Evolutionary conservation across 1,140 invertebrate genomes (phyloP), one percentile per base, ranked within the genome.

Genomic region (Oreohelix idahoensis): DNA sequence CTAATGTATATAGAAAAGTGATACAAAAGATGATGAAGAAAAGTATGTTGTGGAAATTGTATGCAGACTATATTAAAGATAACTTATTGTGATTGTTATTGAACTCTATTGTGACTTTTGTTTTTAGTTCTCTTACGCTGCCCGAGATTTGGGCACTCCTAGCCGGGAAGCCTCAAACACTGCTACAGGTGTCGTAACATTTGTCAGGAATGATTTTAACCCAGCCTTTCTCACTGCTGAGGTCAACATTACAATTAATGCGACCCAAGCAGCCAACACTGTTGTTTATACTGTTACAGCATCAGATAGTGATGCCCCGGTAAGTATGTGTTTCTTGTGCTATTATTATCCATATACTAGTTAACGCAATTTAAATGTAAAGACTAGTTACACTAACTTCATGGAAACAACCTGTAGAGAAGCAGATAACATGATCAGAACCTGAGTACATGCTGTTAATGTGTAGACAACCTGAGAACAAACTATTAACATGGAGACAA

Each of bases 181-280:
- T 15, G 80, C 80, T 20, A 35, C 36, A 42, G 69, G 70, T 20
- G 26, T 29, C 0, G 39, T 82, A 11, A 74, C 45, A 51, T 53
- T 82, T 75, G 80, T 73, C 20, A 39, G 80, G 49, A 82, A 82
- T 75, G 80, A 82, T 35, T 58, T 38, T 29, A 58, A 17, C 26
- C 80, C 80, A 51, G 51, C 17, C 36, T 82, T 82, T 63, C 15
- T 36, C 20, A 63, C 1, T 32, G 23, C 45, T 42, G 23, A 32
- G 4, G 45, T 51, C 80, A 74, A 32, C 11, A 23, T 75, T 29
- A 75, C 49, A 26, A 38, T 82, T 26, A 29, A 38, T 69, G 80
- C 49, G 15, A 82, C 70, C 1, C 15, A 26, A 11, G 32, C 42
- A 0, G 0, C 23, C 1, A 11, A 5, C 13, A 35, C 29, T 45